Percentiles rank a stretch among this genome's conserved stretches.
phyloP scores from a whole-genome alignment of 2,888 invertebrate species.

The Acleris holmiana region DNA sequence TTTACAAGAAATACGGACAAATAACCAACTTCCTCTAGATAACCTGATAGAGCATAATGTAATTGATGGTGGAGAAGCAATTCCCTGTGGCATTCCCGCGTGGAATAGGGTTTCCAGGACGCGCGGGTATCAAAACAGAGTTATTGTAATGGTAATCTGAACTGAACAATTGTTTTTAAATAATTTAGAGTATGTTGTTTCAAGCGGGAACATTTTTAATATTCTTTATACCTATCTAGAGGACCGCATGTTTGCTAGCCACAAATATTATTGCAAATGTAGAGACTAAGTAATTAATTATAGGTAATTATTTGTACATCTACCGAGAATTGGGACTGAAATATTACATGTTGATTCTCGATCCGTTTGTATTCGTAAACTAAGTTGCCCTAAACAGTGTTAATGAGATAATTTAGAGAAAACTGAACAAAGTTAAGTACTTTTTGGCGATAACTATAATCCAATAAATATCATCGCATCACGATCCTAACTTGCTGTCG shows the following conservation, averaged over 20 bases:
- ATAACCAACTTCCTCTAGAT: too few species aligned
- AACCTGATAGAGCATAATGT: too few species aligned
- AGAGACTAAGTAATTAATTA: neutral
- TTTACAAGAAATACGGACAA: too few species aligned
- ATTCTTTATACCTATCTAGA: too few species aligned
- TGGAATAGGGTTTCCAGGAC: too few species aligned
- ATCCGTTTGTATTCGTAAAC: neutral
- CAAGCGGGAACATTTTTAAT: too few species aligned
- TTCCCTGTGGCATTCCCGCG: too few species aligned
- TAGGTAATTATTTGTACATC: neutral
- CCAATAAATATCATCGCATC: neutral
- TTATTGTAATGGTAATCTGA: too few species aligned
- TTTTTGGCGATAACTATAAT: slow-evolving; percentile 3
- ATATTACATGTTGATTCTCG: neutral
- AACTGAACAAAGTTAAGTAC: slow-evolving; percentile 20
- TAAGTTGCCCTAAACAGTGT: slow-evolving; percentile 15
- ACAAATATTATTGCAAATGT: neutral
- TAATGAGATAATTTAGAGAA: slow-evolving; percentile 32
- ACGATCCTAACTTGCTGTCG: slow-evolving; percentile 1
- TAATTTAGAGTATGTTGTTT: too few species aligned
- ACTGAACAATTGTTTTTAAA: too few species aligned
- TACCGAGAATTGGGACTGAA: neutral
- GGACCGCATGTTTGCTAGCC: neutral
- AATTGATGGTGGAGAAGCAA: too few species aligned
- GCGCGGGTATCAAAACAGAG: too few species aligned